Evolutionary conservation across 2,797 vertebrate genomes (phyloP), one percentile per base, ranked within the genome.

Genomic region (Melanotaenia trifasciata): DNA sequence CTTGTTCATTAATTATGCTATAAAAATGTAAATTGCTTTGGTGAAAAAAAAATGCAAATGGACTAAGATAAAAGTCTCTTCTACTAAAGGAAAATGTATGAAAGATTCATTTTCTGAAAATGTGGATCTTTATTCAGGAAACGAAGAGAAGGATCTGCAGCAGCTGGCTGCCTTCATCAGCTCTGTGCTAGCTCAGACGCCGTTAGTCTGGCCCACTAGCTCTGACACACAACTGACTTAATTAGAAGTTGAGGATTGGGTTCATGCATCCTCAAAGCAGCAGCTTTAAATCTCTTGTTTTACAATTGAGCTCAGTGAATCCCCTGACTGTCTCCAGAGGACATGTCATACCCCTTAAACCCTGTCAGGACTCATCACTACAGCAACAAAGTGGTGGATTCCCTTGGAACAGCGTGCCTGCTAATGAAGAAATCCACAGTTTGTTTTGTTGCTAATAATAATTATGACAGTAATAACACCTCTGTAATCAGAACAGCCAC

Each of bases 1-100:
- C 87, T 86, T 90, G 84, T 92, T 94, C 92, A 95, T 95, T 95
- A 95, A 94, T 95, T 95, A 95, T 95, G 93, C 94, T 90, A 90
- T 95, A 91, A 95, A 95, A 94, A 95, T 95, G 94, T 93, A 94
- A 95, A 95, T 95, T 93, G 85, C 84, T 91, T 89, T 85, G 80
- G 90, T 86, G 89, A 93, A 90, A 91, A 90, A 91, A 94, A 95
- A 94, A 95, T 95, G 92, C 94, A 93, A 95, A 95, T 95, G 82
- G 79, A 83, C 74, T 61, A 84, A 93, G 93, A 95, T 95, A 94
- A 95, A 95, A 94, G 93, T 91, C 89, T 92, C 86, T 84, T 80
- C 79, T 90, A 89, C 84, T 85, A 84, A 91, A 90, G 79, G 84
- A 92, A 88, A 91, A 89, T 75, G 78, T 90, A 92, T 94, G 79